Conservation (phyloP, 2,888 invertebrate genomes). For the Drosophila picticornis region DNA sequence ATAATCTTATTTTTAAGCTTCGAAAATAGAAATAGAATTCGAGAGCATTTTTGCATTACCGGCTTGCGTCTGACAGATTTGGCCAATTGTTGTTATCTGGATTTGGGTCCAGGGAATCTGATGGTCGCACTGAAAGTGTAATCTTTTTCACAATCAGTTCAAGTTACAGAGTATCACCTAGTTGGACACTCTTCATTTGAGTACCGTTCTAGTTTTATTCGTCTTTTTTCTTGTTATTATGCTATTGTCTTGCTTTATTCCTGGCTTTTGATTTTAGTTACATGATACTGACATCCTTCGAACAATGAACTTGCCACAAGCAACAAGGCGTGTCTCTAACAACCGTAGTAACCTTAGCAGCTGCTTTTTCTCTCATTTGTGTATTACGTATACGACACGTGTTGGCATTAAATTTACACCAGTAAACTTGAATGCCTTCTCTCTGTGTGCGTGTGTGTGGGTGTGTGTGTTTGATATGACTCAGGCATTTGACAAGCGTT, state of each 20-base stretch:
- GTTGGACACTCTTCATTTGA: neutral
- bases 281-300: conserved; percentile 3
- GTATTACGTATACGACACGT: conserved; percentile 63
- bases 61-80: neutral
- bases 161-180: neutral
- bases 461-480: conserved; percentile 45
- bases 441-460: conserved; percentile 29
- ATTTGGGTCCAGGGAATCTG: neutral
- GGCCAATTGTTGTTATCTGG: neutral
- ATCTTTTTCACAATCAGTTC: too few species aligned
- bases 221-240: neutral
- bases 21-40: neutral
- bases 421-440: conserved; percentile 40
- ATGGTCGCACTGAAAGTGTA: neutral
- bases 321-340: neutral
- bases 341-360: conserved; percentile 15
- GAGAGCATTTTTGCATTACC: neutral
- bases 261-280: neutral
- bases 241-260: neutral
- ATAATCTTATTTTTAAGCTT: neutral
- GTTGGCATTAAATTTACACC: conserved; percentile 51
- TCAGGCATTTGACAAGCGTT: conserved; percentile 31
- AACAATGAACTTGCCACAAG: conserved; percentile 24
- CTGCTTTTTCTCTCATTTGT: conserved; percentile 24
- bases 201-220: neutral